Evolutionary conservation across 2,113 vertebrate genomes (phyloP).

Genomic region (Petroica traversi): DNA sequence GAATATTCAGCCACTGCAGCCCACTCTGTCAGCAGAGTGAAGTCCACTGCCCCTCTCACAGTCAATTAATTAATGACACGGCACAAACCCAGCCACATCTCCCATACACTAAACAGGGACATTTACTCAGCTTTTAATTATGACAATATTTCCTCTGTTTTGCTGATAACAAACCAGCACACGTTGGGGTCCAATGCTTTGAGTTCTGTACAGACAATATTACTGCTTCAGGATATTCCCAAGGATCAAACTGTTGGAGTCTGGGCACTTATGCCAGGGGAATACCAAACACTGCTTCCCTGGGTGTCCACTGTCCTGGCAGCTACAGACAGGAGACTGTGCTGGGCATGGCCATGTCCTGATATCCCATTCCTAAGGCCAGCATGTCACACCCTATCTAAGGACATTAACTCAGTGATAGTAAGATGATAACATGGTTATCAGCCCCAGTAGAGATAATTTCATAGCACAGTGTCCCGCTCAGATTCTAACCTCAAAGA

Average conservation of each 20-base stretch:
- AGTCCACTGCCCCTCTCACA: background rate
- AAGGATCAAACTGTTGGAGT: background rate
- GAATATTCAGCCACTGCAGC: background rate
- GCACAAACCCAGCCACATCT: background rate
- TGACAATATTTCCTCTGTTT: background rate
- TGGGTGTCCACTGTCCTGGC: background rate
- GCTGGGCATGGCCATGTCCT: background rate
- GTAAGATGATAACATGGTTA: background rate
- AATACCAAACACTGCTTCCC: background rate
- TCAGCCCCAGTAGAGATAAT: background rate
- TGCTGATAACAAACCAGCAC: background rate
- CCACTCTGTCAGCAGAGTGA: background rate
- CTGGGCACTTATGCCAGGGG: background rate
- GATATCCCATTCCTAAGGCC: background rate
- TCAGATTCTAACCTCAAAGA: background rate
- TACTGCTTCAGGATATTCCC: background rate
- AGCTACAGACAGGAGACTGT: background rate
- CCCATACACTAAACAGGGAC: rapidly evolving
- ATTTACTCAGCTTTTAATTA: background rate
- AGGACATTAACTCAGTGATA: background rate
- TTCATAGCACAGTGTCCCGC: background rate
- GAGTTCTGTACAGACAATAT: background rate
- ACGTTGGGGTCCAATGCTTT: background rate
- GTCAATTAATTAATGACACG: background rate
- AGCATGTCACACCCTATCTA: background rate